Base-by-base conservation (phyloP, 2,888 invertebrate species). In the Adela reaumurella region DNA sequence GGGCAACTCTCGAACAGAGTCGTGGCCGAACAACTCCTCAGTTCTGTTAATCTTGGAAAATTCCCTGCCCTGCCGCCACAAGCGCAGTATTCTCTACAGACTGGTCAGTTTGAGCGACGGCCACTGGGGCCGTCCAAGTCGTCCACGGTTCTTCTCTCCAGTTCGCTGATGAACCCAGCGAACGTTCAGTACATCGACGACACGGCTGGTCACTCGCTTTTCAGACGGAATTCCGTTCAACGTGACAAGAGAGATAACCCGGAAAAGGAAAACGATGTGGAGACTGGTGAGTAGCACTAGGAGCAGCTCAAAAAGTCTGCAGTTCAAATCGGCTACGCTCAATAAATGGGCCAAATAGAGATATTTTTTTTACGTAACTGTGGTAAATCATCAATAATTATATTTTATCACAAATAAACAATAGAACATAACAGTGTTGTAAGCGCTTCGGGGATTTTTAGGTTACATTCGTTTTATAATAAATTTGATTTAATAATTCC, bases 101-200 rank as follows among this genome's bases (percentile, higher is more conserved):
- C 28, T 47, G 59, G 8, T 55, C 62, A n/a, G 48, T 61, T 18
- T 53, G 61, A 10, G 57, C 62, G 14, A 16, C 48, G 19, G 48
- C 51, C 8, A 50, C 67, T 5, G 70, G 63, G 51, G 60, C 58
- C 72, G 52, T 61, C 67, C 45, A 66, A 77, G 51, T 64, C 67
- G 11, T 67, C 70, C 2, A 64, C 70, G 1, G 67, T 78, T 0
- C 53, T 70, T 8, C 57, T 78, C 18, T 73, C 78, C 5, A 70
- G 77, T 2, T 74, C 74, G 0, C 64, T 82, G 24, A 59, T 79
- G 2, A 83, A 84, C 57, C 82, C 84, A 19, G 82, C 83, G 2
- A 84, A 84, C 58, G 82, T 86, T 1, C 85, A 86, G 62, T 84
- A 82, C 53, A 77, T 87, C 29, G 86, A 87, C 55, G 81, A 82